Conservation (phyloP, 2,113 vertebrate species). For the Gadus macrocephalus region DNA sequence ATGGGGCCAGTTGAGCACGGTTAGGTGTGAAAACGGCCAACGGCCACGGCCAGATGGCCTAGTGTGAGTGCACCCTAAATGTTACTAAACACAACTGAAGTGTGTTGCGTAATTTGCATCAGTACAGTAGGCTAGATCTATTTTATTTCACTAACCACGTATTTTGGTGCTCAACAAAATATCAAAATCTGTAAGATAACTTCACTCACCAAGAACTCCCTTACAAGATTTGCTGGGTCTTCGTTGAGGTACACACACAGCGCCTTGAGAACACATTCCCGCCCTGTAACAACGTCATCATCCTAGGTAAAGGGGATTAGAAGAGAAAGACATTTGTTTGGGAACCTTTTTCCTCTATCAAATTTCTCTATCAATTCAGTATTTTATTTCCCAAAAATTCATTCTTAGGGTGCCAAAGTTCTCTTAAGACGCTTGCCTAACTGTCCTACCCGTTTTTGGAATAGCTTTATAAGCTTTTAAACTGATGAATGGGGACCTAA, state of each 20-base stretch:
- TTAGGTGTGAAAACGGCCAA: too few species aligned
- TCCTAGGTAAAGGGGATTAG: background rate
- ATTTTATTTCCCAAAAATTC: too few species aligned
- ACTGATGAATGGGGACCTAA: too few species aligned
- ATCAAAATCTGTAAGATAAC: background rate
- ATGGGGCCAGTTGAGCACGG: too few species aligned
- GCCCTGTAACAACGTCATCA: background rate
- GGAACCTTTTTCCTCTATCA: background rate
- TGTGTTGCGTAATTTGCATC: too few species aligned
- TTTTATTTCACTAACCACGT: background rate
- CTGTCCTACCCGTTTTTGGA: background rate
- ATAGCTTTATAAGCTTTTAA: conserved; percentile 8
- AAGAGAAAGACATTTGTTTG: background rate
- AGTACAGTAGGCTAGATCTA: too few species aligned
- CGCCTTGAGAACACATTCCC: background rate
- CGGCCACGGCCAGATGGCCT: too few species aligned
- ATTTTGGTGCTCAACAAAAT: too few species aligned
- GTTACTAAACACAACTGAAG: too few species aligned
- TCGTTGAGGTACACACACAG: conserved; percentile 1
- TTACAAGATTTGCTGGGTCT: background rate
- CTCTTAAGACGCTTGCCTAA: background rate
- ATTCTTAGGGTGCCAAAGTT: background rate
- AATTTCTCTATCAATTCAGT: background rate
- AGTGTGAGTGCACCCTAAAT: too few species aligned
- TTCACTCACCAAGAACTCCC: background rate